phyloP scores from a whole-genome alignment of 2,797 vertebrate species.

The Pangasius krempfi region DNA sequence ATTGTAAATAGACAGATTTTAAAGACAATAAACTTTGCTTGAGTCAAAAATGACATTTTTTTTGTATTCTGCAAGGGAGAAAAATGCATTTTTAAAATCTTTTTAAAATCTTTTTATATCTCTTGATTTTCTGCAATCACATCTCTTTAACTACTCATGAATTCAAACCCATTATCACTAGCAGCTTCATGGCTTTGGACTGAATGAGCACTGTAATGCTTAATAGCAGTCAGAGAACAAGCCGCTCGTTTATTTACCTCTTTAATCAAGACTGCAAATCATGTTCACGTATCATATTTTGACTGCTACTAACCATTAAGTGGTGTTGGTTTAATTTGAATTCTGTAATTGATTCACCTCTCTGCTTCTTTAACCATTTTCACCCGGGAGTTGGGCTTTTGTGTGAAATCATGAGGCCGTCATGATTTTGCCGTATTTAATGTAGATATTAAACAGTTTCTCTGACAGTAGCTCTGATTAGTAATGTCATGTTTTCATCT shows the following conservation, averaged over 20 bases:
- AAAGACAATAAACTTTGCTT: conserved; percentile 99
- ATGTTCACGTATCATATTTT: conserved; percentile 65
- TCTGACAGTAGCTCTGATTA: conserved; percentile 83
- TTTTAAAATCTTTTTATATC: conserved; percentile 66
- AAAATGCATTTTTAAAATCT: conserved; percentile 24
- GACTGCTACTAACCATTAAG: conserved; percentile 96
- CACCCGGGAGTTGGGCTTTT: conserved; percentile 83
- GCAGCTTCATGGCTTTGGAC: conserved; percentile 89
- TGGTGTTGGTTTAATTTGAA: conserved; percentile 79
- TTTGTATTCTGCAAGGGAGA: conserved; percentile 56
- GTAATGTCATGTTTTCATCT: conserved; percentile 99
- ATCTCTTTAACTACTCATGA: conserved; percentile 94
- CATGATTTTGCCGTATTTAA: conserved; percentile 83
- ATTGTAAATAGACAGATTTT: conserved; percentile 87
- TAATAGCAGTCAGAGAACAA: conserved; percentile 87
- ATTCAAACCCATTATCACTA: conserved; percentile 87
- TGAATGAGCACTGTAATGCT: conserved; percentile 88
- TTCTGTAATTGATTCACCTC: conserved; percentile 80
- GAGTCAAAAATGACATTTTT: conserved; percentile 80
- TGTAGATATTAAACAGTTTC: conserved; percentile 60
- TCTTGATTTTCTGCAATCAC: conserved; percentile 83
- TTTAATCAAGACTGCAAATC: conserved; percentile 70
- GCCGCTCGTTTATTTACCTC: conserved; percentile 73
- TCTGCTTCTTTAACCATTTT: conserved; percentile 83
- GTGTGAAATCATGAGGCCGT: conserved; percentile 87